These are phyloP conservation scores for Episyrphus balteatus DNA, from an alignment of 1,140 invertebrate genomes.

Conservation along the genomic window DNA sequence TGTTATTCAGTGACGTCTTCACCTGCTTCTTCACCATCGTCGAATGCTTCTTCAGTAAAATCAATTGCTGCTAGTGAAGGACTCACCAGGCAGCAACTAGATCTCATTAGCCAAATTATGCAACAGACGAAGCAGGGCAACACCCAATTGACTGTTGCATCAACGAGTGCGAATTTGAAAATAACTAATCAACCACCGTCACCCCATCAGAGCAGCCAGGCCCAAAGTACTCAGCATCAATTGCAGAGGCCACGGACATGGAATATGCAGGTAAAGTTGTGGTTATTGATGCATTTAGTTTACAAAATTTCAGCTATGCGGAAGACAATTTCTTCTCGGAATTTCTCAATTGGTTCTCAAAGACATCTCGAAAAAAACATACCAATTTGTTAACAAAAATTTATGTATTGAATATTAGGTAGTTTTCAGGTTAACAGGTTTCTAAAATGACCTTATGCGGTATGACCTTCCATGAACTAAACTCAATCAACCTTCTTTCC, in stretches of 20 bases:
- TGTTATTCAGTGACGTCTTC: constrained; percentile 5
- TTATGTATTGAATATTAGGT: no score
- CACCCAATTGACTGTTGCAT: constrained; percentile 32
- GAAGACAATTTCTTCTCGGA: no score
- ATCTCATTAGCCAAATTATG: constrained; percentile 68
- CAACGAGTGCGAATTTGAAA: constrained; percentile 39
- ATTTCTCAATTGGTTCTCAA: no score
- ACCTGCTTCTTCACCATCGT: constrained; percentile 22
- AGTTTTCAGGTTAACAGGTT: no score
- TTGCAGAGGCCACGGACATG: constrained; percentile 34
- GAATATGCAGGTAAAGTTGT: constrained; percentile 41
- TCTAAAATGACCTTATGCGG: no score
- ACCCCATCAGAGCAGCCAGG: constrained; percentile 11
- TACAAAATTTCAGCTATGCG: no score
- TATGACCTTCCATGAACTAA: no score
- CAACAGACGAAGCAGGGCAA: constrained; percentile 52
- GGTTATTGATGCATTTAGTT: constrained; percentile 1
- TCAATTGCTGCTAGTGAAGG: constrained; percentile 44
- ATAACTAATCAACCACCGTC: constrained; percentile 25
- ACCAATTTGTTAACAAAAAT: no score
- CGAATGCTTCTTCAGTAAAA: constrained; percentile 41
- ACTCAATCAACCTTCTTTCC: no score
- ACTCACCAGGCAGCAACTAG: constrained; percentile 58
- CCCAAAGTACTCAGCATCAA: constrained; percentile 16
- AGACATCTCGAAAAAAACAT: background rate